Evolutionary conservation across 2,888 invertebrate genomes (phyloP).

Genomic region (Agrochola circellaris): DNA sequence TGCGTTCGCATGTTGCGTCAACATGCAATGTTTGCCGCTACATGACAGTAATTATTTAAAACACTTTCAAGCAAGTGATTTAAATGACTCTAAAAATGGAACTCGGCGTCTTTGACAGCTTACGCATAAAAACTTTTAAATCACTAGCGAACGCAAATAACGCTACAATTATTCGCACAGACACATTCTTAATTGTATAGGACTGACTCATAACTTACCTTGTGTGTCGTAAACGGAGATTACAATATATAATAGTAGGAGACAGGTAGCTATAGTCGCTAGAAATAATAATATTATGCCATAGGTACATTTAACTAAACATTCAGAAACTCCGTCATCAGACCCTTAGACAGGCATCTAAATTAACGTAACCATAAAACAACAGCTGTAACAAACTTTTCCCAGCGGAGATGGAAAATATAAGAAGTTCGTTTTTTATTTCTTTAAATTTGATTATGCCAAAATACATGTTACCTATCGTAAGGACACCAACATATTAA

Average conservation of each 20-base stretch:
- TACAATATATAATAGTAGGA: background rate
- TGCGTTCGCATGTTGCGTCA: background rate
- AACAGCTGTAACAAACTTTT: background rate
- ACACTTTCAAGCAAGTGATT: slow-evolving; percentile 11
- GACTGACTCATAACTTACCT: background rate
- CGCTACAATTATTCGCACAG: background rate
- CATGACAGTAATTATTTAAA: slow-evolving; percentile 22
- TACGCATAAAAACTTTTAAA: slow-evolving; percentile 10
- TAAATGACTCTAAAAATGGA: slow-evolving; percentile 22
- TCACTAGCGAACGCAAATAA: background rate
- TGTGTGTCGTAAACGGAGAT: slow-evolving; percentile 11
- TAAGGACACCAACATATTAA: background rate
- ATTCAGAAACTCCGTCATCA: background rate
- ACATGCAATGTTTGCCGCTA: slow-evolving; percentile 2
- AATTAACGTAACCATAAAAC: background rate
- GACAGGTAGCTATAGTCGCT: background rate
- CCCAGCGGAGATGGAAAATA: background rate
- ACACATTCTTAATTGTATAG: slow-evolving; percentile 1
- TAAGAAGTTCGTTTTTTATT: background rate
- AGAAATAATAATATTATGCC: background rate
- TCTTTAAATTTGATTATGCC: background rate
- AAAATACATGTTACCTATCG: background rate
- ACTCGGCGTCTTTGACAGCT: slow-evolving; percentile 2
- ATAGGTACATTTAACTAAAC: background rate
- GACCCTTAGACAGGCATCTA: background rate